These are phyloP conservation scores for Rattus rattus DNA, from an alignment of 2,113 vertebrate species.

Conservation along the genomic window DNA sequence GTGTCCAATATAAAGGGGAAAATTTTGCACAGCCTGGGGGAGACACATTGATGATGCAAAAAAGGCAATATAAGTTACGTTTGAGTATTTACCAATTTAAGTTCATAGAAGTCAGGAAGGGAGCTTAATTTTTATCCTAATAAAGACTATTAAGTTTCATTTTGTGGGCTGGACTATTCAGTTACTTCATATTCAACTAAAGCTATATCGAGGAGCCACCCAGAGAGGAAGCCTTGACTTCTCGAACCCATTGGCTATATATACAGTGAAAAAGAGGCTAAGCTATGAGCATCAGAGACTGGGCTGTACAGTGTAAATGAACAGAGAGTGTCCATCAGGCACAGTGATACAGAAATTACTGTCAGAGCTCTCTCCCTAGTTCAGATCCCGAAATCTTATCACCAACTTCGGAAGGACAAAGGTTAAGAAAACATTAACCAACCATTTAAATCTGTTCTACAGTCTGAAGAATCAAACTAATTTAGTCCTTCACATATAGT, in stretches of 20 bases:
- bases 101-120: not conserved
- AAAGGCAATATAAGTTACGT: not conserved
- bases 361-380: not conserved
- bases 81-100: not conserved
- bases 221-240: not conserved
- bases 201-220: not conserved
- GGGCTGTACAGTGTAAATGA: not conserved
- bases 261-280: not conserved
- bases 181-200: conserved; percentile 22
- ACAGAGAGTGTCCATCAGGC: not conserved
- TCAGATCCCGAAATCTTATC: not conserved
- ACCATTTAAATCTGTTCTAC: not conserved
- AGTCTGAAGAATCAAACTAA: not conserved
- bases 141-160: not conserved
- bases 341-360: not conserved
- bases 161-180: not conserved
- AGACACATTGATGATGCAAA: not conserved
- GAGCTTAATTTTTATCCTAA: not conserved
- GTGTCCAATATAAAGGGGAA: not conserved
- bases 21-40: not conserved
- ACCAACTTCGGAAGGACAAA: conserved; percentile 24
- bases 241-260: not conserved
- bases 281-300: not conserved
- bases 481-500: not conserved
- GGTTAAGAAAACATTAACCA: not conserved